These are phyloP conservation scores for Microcebus griseorufus DNA, from an alignment of 2,113 vertebrate genomes.

Conservation along the genomic window DNA sequence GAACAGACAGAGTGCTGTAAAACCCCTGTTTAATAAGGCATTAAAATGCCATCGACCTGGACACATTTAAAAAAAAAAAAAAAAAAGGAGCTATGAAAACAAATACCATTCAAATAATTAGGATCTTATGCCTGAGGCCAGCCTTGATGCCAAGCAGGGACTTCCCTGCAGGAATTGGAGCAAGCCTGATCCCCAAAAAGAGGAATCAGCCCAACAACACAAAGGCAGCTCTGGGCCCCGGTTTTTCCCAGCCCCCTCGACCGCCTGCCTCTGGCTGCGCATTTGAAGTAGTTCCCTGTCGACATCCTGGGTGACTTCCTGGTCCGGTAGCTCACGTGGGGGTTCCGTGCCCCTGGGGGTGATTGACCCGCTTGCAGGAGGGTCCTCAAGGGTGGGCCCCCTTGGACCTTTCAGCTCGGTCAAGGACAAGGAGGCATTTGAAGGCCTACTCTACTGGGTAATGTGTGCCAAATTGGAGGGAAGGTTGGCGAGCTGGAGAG, in stretches of 20 bases:
- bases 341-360: accelerated
- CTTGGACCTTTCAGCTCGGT: neutral
- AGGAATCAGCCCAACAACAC: conserved; percentile 71
- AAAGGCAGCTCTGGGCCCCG: conserved; percentile 61
- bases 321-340: neutral
- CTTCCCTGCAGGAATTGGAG: conserved; percentile 81
- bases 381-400: neutral
- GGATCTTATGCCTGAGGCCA: conserved; percentile 86
- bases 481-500: neutral
- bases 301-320: neutral
- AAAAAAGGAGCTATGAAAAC: conserved; percentile 84
- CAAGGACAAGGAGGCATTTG: conserved; percentile 1
- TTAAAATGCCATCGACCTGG: conserved; percentile 90
- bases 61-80: conserved; percentile 81
- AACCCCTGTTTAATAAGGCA: conserved; percentile 89
- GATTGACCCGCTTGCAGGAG: neutral
- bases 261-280: neutral
- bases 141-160: conserved; percentile 81
- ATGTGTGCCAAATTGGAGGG: neutral
- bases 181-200: conserved; percentile 76
- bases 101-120: conserved; percentile 91
- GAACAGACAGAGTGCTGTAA: conserved; percentile 88
- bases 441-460: neutral
- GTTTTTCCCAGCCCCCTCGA: neutral
- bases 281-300: neutral